Evolutionary conservation across 2,797 vertebrate species (phyloP), one percentile per base, ranked within the genome.

Genomic region (Myioborus melanocephalus): DNA sequence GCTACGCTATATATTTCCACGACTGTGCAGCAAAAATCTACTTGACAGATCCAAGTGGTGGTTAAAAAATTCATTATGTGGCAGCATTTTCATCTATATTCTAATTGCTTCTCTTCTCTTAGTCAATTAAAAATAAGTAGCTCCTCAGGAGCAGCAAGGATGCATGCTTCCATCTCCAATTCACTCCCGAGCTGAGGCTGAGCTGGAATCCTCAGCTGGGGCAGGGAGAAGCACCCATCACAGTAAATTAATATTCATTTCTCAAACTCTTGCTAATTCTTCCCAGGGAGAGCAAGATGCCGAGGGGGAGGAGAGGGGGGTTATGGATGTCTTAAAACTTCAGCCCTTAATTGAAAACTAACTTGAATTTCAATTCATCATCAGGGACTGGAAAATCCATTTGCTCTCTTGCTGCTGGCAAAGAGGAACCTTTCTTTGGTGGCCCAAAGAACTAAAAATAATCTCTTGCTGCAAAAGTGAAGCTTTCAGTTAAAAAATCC

Each of bases 31-130:
- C 93, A 89, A 70, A 94, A 95, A 82, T 65, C 92, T 87, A 79
- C 88, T 82, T 84, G 92, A 92, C 83, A 79, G 90, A 94, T 83
- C 89, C 78, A 77, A 95, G 94, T 80, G 89, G 92, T 89, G 86
- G 90, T 94, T 94, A 93, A 95, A 95, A 89, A 89, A 89, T 92
- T 95, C 92, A 94, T 93, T 87, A 88, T 14, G 77, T 82, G 94
- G 92, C 88, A 89, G 93, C 56, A 47, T 93, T 92, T 93, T 87
- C 94, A 95, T 94, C 93, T 94, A 24, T 64, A 79, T 82, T 91
- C 81, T 93, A 95, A 95, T 84, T 93, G 94, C 95, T 84, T 85
- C 94, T 83, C 86, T 93, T 75, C 87, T 65, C 93, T 84, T 60
- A 84, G 86, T 66, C 90, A 92, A 87, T 92, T 92, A 94, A 89